Percentiles rank a stretch among this genome's conserved stretches.
Evolutionary conservation across 2,797 vertebrate genomes (phyloP).

Genomic region (Betta splendens): DNA sequence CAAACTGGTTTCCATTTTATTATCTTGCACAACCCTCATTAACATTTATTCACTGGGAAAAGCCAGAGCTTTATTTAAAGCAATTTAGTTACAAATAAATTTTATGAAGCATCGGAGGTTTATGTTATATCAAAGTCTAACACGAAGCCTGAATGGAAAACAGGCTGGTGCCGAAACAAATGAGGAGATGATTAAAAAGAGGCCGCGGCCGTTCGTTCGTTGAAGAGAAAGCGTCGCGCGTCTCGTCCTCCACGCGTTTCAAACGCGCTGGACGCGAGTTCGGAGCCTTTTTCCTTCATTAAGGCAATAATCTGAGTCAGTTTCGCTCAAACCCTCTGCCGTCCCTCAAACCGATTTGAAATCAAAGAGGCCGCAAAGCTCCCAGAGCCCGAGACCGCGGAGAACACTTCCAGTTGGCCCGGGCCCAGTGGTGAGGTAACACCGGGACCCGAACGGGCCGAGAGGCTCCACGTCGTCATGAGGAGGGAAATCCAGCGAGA

Average conservation of each 20-base stretch:
- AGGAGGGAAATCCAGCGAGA: slow-evolving; percentile 56
- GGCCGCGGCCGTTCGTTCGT: slow-evolving; percentile 28
- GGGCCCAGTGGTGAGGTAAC: slow-evolving; percentile 76
- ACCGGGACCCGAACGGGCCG: slow-evolving; percentile 70
- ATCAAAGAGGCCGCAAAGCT: slow-evolving; percentile 78
- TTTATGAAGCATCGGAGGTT: slow-evolving; percentile 12
- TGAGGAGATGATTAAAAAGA: slow-evolving; percentile 50
- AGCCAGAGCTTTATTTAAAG: slow-evolving; percentile 8
- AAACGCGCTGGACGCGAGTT: slow-evolving; percentile 26
- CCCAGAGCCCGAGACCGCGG: slow-evolving; percentile 70
- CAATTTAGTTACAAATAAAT: slow-evolving; percentile 27
- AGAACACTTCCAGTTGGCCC: slow-evolving; percentile 82
- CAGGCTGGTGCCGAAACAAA: slow-evolving; percentile 33
- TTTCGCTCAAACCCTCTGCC: slow-evolving; percentile 23
- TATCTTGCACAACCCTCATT: no score
- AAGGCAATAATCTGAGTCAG: slow-evolving; percentile 38
- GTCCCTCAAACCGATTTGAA: slow-evolving; percentile 61
- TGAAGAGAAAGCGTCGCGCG: background rate
- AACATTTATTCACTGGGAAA: background rate
- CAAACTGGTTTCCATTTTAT: no score
- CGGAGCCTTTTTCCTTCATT: slow-evolving; percentile 45
- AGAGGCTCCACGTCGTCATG: slow-evolving; percentile 59
- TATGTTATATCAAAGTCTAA: slow-evolving; percentile 28
- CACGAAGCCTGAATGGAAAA: slow-evolving; percentile 41
- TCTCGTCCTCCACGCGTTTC: slow-evolving; percentile 12